These are phyloP conservation scores for Proales similis DNA, from an alignment of 1,140 invertebrate genomes.

Conservation along the genomic window DNA sequence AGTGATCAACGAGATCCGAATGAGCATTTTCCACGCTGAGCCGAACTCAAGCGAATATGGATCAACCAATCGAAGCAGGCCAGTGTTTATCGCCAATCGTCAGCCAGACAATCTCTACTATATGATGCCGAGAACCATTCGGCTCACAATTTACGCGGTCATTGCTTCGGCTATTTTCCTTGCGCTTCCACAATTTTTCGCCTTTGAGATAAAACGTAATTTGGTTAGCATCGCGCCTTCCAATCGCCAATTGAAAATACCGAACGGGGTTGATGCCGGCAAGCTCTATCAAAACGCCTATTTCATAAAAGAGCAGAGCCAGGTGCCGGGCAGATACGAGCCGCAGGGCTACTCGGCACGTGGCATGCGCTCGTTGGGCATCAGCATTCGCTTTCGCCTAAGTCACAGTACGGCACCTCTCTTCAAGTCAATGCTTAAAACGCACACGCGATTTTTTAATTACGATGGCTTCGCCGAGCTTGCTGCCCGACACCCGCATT, in stretches of 20 bases:
- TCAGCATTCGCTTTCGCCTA: too few species aligned
- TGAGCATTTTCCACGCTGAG: too few species aligned
- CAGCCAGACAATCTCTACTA: too few species aligned
- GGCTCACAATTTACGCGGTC: background rate
- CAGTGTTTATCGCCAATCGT: too few species aligned
- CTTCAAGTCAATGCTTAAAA: constrained; percentile 7
- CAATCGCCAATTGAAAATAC: too few species aligned
- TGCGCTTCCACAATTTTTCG: constrained; percentile 19
- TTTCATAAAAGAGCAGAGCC: background rate
- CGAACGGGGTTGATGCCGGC: background rate
- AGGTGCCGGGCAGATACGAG: background rate
- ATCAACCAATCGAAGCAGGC: too few species aligned
- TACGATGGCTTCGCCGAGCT: constrained; percentile 13
- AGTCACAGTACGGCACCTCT: background rate
- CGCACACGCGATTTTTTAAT: constrained; percentile 20
- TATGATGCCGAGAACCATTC: constrained; percentile 1
- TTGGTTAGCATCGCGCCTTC: constrained; percentile 1
- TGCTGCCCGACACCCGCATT: constrained; percentile 1
- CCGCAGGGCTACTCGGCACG: too few species aligned
- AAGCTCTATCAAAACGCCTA: background rate
- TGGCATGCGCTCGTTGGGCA: too few species aligned
- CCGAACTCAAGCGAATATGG: too few species aligned
- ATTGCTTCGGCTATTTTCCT: constrained; percentile 8
- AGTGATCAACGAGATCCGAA: too few species aligned
- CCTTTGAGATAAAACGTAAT: constrained; percentile 17